These are phyloP conservation scores for Elanus axillaris DNA, from an alignment of 2,113 vertebrate species.

Conservation along the genomic window DNA sequence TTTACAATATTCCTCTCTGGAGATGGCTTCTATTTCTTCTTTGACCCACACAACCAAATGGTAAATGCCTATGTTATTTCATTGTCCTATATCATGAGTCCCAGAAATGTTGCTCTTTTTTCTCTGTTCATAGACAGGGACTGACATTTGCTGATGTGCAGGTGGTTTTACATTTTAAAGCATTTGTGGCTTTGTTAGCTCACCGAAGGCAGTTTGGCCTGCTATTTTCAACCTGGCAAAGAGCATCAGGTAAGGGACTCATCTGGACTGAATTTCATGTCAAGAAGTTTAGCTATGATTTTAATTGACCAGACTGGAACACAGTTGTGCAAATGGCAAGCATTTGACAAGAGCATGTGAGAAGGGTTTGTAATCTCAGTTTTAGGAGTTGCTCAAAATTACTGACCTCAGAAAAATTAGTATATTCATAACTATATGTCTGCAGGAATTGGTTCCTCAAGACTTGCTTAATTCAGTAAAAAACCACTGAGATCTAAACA, in stretches of 20 bases:
- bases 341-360: neutral
- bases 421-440: neutral
- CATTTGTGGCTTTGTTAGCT: neutral
- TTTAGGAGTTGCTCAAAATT: neutral
- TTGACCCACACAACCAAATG: neutral
- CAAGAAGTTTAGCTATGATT: neutral
- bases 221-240: neutral
- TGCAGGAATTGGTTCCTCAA: neutral
- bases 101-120: neutral
- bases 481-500: neutral
- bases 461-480: neutral
- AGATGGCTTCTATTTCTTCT: neutral
- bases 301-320: neutral
- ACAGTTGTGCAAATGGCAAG: neutral
- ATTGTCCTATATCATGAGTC: neutral
- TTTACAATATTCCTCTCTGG: neutral
- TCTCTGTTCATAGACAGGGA: neutral
- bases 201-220: neutral
- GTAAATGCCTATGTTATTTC: neutral
- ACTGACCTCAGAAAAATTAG: neutral
- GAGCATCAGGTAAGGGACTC: neutral
- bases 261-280: neutral
- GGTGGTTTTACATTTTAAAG: neutral
- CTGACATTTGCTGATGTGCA: neutral
- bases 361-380: neutral